Base-by-base conservation (phyloP, 2,113 vertebrate species). In the Orycteropus afer region DNA sequence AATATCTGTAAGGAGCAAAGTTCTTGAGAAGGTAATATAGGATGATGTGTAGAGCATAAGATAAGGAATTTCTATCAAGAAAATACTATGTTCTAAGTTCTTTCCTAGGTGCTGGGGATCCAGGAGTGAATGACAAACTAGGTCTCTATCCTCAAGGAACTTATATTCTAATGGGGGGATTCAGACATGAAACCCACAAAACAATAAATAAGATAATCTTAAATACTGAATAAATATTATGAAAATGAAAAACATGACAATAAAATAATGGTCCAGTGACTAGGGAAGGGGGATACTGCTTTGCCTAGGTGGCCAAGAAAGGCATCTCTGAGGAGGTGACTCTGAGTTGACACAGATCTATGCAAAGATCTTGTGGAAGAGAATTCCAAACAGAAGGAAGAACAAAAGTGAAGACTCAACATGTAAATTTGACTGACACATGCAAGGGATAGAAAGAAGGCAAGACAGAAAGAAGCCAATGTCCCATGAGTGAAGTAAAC, bases 91-190 rank as follows among this genome's bases (percentile, higher is more conserved):
- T 86, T 11, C 14, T 51, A 77, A 65, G 25, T 67, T 86, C 42
- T 59, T 34, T 63, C 88, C 42, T 51, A 84, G 37, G 14, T 89
- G 51, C 59, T 86, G 20, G 12, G 40, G 25, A n/a, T 63, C 85
- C 8, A 81, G 18, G 11, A 85, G n/a, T 55, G 69, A 91, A 67
- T 8, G 4, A 78, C 20, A 86, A 12, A 51, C 20, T 81, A 85
- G 25, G 27, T 73, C 25, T 86, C 53, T 93, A 17, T 59, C 61
- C 40, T 94, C 29, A 82, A 89, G 74, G 61, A 78, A 17, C 25
- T 85, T 92, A 87, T 49, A 78, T 89, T 96, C 42, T 86, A 71
- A 61, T 40, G n/a, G 29, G 85, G 11, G 32, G 45, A 91, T 90
- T 92, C 90, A 74, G 55, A 84, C 32, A 89, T 23, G 71, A 55